A percentile compares a stretch with the other conserved stretches of the same genome.
Evolutionary conservation across 1,140 invertebrate species (phyloP).

Genomic region (Achroia grisella): DNA sequence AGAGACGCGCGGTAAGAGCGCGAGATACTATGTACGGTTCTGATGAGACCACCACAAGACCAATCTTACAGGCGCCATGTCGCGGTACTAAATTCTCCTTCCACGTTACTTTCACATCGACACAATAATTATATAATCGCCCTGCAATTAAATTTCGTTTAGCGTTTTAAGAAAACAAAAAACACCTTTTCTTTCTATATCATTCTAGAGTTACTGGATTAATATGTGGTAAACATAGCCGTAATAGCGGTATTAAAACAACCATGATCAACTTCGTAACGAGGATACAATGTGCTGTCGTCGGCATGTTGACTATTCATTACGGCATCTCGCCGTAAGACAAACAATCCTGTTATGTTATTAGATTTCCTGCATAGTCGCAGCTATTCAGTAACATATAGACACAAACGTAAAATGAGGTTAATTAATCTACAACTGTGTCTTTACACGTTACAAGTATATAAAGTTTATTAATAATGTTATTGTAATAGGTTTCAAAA

Average conservation of each 20-base stretch:
- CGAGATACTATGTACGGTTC: not conserved
- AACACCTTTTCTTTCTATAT: too few species aligned
- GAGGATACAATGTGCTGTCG: slow-evolving; percentile 29
- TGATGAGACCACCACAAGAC: not conserved
- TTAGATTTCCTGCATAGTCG: slow-evolving; percentile 38
- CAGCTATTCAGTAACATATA: slow-evolving; percentile 12
- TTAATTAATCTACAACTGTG: slow-evolving; percentile 19
- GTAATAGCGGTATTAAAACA: slow-evolving; percentile 48
- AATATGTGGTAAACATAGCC: slow-evolving; percentile 29
- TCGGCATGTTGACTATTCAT: slow-evolving; percentile 60
- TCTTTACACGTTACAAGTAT: not conserved
- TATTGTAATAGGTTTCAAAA: slow-evolving; percentile 7
- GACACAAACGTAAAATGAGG: slow-evolving; percentile 9
- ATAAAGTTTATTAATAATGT: slow-evolving; percentile 12
- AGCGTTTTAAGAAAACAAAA: too few species aligned
- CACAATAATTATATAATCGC: too few species aligned
- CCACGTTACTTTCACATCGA: too few species aligned
- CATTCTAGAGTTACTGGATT: not conserved
- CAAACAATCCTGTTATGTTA: slow-evolving; percentile 57
- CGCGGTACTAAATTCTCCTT: too few species aligned
- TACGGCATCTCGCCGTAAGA: slow-evolving; percentile 50
- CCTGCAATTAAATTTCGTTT: too few species aligned
- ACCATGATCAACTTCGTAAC: slow-evolving; percentile 43
- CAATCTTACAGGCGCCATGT: too few species aligned
- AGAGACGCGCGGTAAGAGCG: not conserved